A percentile compares a stretch with the other conserved stretches of the same genome.
These are phyloP conservation scores for Kryptolebias marmoratus DNA, from an alignment of 2,113 vertebrate species.

Conservation along the genomic window DNA sequence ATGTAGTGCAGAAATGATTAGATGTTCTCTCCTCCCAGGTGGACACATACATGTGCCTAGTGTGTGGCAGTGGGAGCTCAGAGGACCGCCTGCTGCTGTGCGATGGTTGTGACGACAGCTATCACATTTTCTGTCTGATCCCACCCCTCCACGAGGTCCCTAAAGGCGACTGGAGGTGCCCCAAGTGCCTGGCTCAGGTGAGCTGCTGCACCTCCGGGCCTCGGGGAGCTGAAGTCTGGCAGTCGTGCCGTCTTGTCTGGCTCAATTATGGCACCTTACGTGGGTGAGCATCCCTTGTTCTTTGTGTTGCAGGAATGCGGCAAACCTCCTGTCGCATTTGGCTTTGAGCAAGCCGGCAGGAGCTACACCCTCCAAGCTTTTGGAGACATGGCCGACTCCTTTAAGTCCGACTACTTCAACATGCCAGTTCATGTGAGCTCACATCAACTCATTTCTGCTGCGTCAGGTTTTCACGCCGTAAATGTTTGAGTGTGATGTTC, in stretches of 20 bases:
- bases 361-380: constrained; percentile 94
- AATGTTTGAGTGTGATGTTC: not conserved
- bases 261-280: not conserved
- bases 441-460: not conserved
- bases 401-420: constrained; percentile 99
- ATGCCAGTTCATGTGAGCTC: constrained; percentile 97
- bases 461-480: not conserved
- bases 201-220: constrained; percentile 25
- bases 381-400: constrained; percentile 98
- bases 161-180: constrained; percentile 98
- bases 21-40: constrained; percentile 78
- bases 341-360: constrained; percentile 94
- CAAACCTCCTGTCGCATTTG: constrained; percentile 96
- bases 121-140: constrained; percentile 96
- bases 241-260: constrained; percentile 3
- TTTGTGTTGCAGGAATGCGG: constrained; percentile 88
- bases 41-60: constrained; percentile 94
- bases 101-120: constrained; percentile 98
- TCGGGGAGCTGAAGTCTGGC: constrained; percentile 2
- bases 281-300: not conserved
- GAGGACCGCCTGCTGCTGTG: constrained; percentile 94
- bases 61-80: constrained; percentile 90
- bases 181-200: constrained; percentile 97
- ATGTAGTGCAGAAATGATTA: not conserved
- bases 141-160: constrained; percentile 96